These are phyloP conservation scores for Porites cylindrica DNA, from an alignment of 92 coral and sea anemone species.

Conservation along the genomic window DNA sequence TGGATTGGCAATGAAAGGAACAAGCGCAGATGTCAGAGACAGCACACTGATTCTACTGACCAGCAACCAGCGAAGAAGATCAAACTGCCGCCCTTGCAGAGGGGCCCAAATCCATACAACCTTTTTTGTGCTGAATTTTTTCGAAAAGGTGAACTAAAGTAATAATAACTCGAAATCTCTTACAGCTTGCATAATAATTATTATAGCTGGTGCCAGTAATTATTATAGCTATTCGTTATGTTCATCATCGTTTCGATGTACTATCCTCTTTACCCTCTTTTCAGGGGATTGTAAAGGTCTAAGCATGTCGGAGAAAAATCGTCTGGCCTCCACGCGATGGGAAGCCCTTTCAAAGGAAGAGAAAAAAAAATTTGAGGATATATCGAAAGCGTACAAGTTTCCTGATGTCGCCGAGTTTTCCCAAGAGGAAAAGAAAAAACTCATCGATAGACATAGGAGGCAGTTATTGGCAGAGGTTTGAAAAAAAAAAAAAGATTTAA, in stretches of 20 bases:
- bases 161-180: not conserved
- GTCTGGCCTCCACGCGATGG: conserved; percentile 45
- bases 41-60: no score
- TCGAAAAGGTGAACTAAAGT: not conserved
- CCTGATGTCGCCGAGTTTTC: conserved; percentile 40
- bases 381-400: conserved; percentile 41
- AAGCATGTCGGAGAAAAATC: conserved; percentile 26
- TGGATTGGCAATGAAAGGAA: conserved; percentile 12
- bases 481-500: not conserved
- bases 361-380: conserved; percentile 44
- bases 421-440: conserved; percentile 43
- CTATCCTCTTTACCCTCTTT: no score
- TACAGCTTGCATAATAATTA: no score
- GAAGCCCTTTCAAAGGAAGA: conserved; percentile 42
- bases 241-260: no score
- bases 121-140: conserved; percentile 20
- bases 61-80: not conserved
- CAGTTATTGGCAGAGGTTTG: conserved; percentile 26
- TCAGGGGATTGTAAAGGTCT: no score
- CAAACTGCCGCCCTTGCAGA: not conserved
- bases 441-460: conserved; percentile 52
- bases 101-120: conserved; percentile 24
- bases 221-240: no score
- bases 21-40: not conserved
- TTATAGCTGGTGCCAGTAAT: not conserved